A percentile compares a stretch with the other conserved stretches of the same genome.
Evolutionary conservation across 2,888 invertebrate species (phyloP).

Genomic region (Panopea generosa): DNA sequence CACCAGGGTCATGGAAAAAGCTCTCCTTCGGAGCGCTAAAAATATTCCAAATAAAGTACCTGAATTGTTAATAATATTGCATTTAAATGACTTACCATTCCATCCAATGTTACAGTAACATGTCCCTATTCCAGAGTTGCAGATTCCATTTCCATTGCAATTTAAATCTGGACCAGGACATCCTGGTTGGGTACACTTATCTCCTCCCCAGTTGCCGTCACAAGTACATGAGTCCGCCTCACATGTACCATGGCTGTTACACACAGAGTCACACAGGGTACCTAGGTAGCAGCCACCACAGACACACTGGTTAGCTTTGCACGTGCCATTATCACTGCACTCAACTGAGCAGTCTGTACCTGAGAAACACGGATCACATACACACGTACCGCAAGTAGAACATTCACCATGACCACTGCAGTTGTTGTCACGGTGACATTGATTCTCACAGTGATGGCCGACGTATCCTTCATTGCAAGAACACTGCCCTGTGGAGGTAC

Average conservation of each 20-base stretch:
- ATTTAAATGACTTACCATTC: constrained; percentile 70
- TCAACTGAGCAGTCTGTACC: constrained; percentile 67
- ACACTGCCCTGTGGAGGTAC: constrained; percentile 67
- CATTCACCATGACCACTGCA: constrained; percentile 74
- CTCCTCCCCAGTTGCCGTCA: constrained; percentile 68
- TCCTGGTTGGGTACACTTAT: constrained; percentile 66
- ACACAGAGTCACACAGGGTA: constrained; percentile 69
- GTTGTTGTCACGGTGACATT: constrained; percentile 59
- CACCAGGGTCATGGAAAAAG: too few species aligned
- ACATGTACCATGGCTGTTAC: constrained; percentile 72
- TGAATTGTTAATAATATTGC: too few species aligned
- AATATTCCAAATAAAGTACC: too few species aligned
- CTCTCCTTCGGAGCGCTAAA: too few species aligned
- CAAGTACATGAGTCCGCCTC: constrained; percentile 59
- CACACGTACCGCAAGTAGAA: constrained; percentile 68
- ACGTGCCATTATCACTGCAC: constrained; percentile 70
- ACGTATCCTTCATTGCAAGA: constrained; percentile 69
- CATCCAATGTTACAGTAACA: constrained; percentile 77
- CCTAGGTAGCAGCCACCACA: constrained; percentile 74
- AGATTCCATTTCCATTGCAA: constrained; percentile 74
- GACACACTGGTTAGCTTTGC: constrained; percentile 65
- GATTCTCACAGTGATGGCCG: constrained; percentile 70
- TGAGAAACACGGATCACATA: constrained; percentile 75
- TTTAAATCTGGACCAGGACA: constrained; percentile 67
- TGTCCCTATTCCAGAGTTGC: constrained; percentile 67